Conservation (phyloP, 92 coral and sea anemone species). For the Bergia puertoricense region DNA sequence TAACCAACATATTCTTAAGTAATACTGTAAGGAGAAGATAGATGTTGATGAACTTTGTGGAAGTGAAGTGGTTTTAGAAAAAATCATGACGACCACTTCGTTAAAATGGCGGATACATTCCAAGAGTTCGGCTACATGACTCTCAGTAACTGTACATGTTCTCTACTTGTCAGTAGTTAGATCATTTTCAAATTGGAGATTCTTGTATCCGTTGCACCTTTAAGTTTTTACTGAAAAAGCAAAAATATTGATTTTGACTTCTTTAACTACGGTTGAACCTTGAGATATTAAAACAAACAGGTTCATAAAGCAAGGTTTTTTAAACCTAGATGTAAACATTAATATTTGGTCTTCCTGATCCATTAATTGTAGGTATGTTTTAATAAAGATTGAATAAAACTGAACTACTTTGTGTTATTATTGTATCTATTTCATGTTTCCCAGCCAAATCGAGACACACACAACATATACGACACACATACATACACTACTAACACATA, state of each 20-base stretch:
- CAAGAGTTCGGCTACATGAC: no score
- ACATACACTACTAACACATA: background rate
- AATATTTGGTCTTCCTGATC: background rate
- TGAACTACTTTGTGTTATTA: background rate
- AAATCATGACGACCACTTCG: no score
- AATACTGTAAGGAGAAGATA: no score
- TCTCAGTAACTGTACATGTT: no score
- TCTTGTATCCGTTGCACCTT: no score
- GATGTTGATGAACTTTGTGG: no score
- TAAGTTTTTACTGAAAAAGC: no score
- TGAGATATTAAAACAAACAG: background rate
- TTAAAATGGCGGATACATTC: no score
- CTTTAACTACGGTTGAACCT: background rate
- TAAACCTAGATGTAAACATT: constrained; percentile 3
- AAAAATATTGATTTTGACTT: background rate
- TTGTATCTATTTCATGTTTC: background rate
- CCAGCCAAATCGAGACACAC: background rate
- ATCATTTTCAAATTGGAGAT: no score
- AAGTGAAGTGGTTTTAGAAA: no score
- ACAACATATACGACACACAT: background rate
- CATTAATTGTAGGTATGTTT: constrained; percentile 7
- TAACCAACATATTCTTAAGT: no score
- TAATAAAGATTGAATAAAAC: background rate
- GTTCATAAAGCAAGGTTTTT: background rate
- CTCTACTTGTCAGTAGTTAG: no score